Evolutionary conservation across 64 coral and sea anemone species (phyloP), one percentile per base, ranked within the genome.

Genomic region (Dendronephthya gigantea): DNA sequence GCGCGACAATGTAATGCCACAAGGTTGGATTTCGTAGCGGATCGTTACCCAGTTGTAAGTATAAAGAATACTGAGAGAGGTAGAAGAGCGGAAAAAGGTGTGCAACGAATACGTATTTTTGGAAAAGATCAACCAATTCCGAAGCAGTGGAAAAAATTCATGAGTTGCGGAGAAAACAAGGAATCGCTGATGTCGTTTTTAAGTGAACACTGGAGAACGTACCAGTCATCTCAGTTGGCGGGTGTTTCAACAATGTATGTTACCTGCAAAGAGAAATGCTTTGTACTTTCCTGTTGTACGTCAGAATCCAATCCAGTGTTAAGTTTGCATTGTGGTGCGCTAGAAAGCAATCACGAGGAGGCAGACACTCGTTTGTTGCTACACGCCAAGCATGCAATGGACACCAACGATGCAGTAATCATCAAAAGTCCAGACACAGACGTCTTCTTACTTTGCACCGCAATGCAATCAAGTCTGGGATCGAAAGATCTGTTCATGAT

Each of bases 111-210:
- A 7, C 41, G 29, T n/a, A n/a, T n/a, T n/a, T n/a, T n/a, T n/a
- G n/a, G n/a, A n/a, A n/a, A n/a, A n/a, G n/a, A n/a, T n/a, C n/a
- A n/a, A n/a, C n/a, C n/a, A n/a, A n/a, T n/a, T n/a, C n/a, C n/a
- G n/a, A n/a, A n/a, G n/a, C n/a, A n/a, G n/a, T n/a, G n/a, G n/a
- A n/a, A n/a, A n/a, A n/a, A n/a, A n/a, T n/a, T n/a, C 84, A 40
- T 90, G 56, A 86, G 83, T 85, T 85, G 83, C 40, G 88, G 88
- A 84, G 88, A 84, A 50, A 90, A 90, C 52, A 90, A 90, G 55
- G 75, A 32, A 48, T 50, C 82, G 50, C 59, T 89, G 35, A 89
- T 58, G 39, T 32, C 31, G 82, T 90, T 90, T 90, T 29, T 90
- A 49, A 50, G 65, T 83, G 74, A 82, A 23, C 70, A 88, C 17